A percentile compares a stretch with the other conserved stretches of the same genome.
Evolutionary conservation across 2,113 vertebrate species (phyloP).

Genomic region (Oryzias woworae): DNA sequence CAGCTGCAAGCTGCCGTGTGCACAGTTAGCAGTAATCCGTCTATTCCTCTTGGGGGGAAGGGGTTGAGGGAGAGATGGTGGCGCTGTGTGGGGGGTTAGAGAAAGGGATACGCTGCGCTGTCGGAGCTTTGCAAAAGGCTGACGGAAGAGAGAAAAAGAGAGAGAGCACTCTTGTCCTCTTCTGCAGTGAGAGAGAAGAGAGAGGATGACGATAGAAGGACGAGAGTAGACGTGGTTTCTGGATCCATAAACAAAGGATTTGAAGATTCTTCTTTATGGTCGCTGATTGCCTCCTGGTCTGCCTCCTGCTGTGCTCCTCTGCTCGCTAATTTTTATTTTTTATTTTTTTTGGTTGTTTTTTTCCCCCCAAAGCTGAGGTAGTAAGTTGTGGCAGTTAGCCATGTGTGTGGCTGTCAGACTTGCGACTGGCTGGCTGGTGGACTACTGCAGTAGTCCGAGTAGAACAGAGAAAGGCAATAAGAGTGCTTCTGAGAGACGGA

Average conservation of each 20-base stretch:
- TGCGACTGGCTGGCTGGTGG: constrained; percentile 76
- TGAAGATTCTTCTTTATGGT: constrained; percentile 59
- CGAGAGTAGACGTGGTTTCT: constrained; percentile 56
- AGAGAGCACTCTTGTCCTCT: constrained; percentile 64
- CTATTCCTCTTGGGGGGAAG: constrained; percentile 77
- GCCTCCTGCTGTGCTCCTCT: constrained; percentile 68
- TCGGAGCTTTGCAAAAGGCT: constrained; percentile 71
- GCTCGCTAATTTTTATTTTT: constrained; percentile 54
- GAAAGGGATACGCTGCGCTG: constrained; percentile 72
- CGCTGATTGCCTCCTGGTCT: constrained; percentile 42
- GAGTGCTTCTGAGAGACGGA: constrained; percentile 41
- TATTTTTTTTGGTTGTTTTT: constrained; percentile 40
- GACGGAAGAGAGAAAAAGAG: constrained; percentile 50
- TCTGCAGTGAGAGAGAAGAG: constrained; percentile 61
- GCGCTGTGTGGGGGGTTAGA: constrained; percentile 58
- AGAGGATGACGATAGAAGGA: constrained; percentile 47
- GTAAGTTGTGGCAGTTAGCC: constrained; percentile 82
- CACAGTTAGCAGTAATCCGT: constrained; percentile 85
- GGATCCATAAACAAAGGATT: constrained; percentile 62
- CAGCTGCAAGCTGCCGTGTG: constrained; percentile 83
- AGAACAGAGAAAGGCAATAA: constrained; percentile 46
- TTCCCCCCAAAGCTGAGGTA: constrained; percentile 73
- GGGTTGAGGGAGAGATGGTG: constrained; percentile 68
- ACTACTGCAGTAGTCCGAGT: constrained; percentile 79
- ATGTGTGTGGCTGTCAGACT: constrained; percentile 75